Evolutionary conservation across 37 sponge, comb jelly and placozoan genomes (phyloP).

Genomic region (Crambe crambe): DNA sequence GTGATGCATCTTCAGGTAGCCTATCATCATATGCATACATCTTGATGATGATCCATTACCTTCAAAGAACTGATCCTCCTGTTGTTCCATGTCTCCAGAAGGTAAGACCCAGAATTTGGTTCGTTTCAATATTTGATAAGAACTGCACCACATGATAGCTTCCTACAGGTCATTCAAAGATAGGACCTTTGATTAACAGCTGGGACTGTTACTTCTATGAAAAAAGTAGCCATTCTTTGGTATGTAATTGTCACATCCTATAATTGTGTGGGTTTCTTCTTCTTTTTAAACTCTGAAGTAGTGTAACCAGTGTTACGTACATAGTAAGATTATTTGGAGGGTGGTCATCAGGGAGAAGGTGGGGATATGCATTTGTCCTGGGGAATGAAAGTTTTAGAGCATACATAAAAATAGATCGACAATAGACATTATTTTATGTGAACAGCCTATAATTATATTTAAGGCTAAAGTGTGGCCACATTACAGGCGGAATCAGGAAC

Average conservation of each 20-base stretch:
- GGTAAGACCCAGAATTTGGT: no score
- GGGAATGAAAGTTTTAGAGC: no score
- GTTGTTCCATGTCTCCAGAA: slow-evolving; percentile 82
- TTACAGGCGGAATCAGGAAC: slow-evolving; percentile 6
- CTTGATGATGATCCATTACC: slow-evolving; percentile 87
- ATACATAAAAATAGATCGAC: no score
- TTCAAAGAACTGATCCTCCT: slow-evolving; percentile 79
- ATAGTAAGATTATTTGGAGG: no score
- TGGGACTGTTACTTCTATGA: background rate
- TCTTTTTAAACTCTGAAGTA: background rate
- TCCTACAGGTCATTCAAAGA: background rate
- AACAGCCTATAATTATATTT: no score
- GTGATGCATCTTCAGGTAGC: slow-evolving; percentile 87
- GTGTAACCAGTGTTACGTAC: no score
- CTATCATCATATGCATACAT: slow-evolving; percentile 96
- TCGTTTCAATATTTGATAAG: no score
- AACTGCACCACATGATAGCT: background rate
- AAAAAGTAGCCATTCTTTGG: background rate
- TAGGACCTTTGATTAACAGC: background rate
- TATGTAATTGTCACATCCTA: no score
- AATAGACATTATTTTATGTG: no score
- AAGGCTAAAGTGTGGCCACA: slow-evolving; percentile 41
- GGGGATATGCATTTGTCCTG: no score
- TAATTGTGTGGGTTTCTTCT: background rate
- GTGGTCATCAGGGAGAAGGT: no score